These are phyloP conservation scores for Oreochromis niloticus DNA, from an alignment of 2,113 vertebrate species.

Conservation along the genomic window DNA sequence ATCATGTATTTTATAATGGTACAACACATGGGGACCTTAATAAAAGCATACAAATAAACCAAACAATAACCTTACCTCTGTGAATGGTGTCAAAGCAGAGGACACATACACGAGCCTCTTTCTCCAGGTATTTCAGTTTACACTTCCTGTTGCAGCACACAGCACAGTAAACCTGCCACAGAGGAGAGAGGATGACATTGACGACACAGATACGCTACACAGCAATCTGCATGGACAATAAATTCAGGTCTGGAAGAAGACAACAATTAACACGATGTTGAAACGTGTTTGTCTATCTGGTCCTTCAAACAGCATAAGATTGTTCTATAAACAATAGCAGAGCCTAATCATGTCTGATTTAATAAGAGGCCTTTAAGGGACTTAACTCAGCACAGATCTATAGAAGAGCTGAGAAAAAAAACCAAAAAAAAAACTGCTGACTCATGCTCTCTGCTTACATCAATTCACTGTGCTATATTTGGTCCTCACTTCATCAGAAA, in stretches of 20 bases:
- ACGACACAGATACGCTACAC: not conserved
- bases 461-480: slow-evolving; percentile 36
- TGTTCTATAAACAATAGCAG: not conserved
- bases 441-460: slow-evolving; percentile 16
- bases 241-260: not conserved
- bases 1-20: not conserved
- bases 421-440: slow-evolving; percentile 37
- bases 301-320: not conserved
- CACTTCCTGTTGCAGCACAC: slow-evolving; percentile 89
- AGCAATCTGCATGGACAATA: not conserved
- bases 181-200: not conserved
- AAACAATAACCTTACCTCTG: slow-evolving; percentile 77
- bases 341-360: slow-evolving; percentile 9
- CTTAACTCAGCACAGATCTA: slow-evolving; percentile 24
- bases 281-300: not conserved
- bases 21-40: not conserved
- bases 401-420: slow-evolving; percentile 14
- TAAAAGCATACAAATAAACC: not conserved
- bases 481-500: not conserved
- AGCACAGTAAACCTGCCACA: slow-evolving; percentile 87
- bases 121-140: slow-evolving; percentile 90
- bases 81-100: slow-evolving; percentile 84
- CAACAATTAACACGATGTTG: not conserved
- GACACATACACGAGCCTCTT: slow-evolving; percentile 92
- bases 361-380: slow-evolving; percentile 23